Base-by-base conservation (phyloP, 2,888 invertebrate species). In the Frankliniella fusca region DNA sequence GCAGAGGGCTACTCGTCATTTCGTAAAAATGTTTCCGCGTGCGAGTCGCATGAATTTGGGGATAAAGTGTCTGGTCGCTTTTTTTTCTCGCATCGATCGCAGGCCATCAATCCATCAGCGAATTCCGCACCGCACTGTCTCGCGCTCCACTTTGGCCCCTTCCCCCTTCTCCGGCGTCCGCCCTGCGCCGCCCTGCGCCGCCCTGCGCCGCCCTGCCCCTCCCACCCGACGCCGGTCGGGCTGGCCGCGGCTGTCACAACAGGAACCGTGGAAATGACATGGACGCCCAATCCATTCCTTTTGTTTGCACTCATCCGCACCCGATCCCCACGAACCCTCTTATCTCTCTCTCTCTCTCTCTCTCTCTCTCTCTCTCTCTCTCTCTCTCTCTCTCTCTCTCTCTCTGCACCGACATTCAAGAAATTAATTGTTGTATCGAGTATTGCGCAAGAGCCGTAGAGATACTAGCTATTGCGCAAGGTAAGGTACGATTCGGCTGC, bases 201-300 rank as follows among this genome's bases (percentile, higher is more conserved):
- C 61, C 10, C 15, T 18, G 15, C 38, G 61, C 15, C 12, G 61
- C 70, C 70, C 70, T 5, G 23, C 70, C n/a, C n/a, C n/a, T n/a
- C 70, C 70, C 11, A 10, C 70, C 65, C 65, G n/a, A 9, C 70
- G 12, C 70, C 27, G 12, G 70, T 9, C 65, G 65, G 9, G 23
- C 23, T 27, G n/a, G 23, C 54, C 70, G 27, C 70, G 70, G 70
- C 70, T 76, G 70, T 76, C 70, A 76, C 70, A 76, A 76, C 70
- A 76, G 70, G 70, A 76, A 76, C 27, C 27, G 70, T 76, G 70
- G 70, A 76, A 76, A 76, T 76, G 70, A 76, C 70, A 76, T 76
- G 70, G 70, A 76, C 27, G 70, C 70, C 70, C 70, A 76, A 76
- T 76, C 70, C 70, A 76, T 76, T 76, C 23, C 70, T 27, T 76